phyloP scores from a whole-genome alignment of 1,140 invertebrate species.

The Drosophila lini region DNA sequence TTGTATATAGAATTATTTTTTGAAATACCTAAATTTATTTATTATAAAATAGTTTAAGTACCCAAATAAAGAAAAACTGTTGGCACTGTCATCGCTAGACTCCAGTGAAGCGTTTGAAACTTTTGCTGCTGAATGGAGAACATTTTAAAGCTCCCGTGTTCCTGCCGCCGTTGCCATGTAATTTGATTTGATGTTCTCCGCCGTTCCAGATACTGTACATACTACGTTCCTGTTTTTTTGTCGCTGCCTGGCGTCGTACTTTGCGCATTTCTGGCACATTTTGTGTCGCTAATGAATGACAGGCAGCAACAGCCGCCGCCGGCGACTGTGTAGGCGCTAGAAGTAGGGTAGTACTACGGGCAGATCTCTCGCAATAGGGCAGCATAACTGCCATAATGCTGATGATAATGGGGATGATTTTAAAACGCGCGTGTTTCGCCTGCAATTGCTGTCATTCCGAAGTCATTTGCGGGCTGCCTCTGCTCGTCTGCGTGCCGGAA shows the following conservation, averaged over 20 bases:
- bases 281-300: conserved; percentile 73
- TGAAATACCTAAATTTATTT: neutral
- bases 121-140: conserved; percentile 39
- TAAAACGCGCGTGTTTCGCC: conserved; percentile 75
- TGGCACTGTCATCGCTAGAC: conserved; percentile 22
- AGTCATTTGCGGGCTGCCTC: conserved; percentile 67
- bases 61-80: neutral
- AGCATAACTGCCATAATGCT: conserved; percentile 79
- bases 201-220: conserved; percentile 35
- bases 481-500: conserved; percentile 27
- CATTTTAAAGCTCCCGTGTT: conserved; percentile 60
- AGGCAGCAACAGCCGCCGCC: conserved; percentile 53
- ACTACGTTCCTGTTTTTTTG: conserved; percentile 14
- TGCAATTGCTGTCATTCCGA: conserved; percentile 75
- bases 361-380: conserved; percentile 34
- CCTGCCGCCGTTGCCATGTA: conserved; percentile 61
- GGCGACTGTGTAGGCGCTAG: conserved; percentile 46
- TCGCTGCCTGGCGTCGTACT: conserved; percentile 36
- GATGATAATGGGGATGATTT: conserved; percentile 82
- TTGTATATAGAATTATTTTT: neutral
- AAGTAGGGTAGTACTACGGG: conserved; percentile 4
- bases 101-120: conserved; percentile 52
- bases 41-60: neutral
- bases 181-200: conserved; percentile 77
- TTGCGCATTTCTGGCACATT: conserved; percentile 69